Evolutionary conservation across 2,888 invertebrate genomes (phyloP).

Genomic region (Craniophora ligustri): DNA sequence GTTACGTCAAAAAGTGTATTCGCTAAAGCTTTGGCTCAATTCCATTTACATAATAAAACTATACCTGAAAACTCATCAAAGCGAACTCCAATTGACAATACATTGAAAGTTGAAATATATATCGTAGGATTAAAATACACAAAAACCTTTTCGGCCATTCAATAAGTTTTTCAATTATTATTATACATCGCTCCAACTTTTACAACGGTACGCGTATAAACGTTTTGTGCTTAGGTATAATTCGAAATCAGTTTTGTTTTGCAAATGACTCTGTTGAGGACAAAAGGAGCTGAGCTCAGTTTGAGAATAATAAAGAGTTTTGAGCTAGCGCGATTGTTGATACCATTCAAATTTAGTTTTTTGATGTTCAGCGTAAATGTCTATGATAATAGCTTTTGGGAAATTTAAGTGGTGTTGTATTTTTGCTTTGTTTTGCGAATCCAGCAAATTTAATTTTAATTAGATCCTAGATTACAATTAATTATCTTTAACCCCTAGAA

Average conservation of each 20-base stretch:
- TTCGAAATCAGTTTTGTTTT: conserved; percentile 43
- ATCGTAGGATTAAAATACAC: conserved; percentile 35
- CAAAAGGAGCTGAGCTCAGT: conserved; percentile 26
- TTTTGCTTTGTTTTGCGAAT: background rate
- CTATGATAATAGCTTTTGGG: conserved; percentile 21
- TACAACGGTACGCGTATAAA: conserved; percentile 49
- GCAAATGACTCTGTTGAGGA: conserved; percentile 38
- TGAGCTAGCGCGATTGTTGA: conserved; percentile 19
- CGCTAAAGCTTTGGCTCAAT: too few species aligned
- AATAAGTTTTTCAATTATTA: conserved; percentile 71
- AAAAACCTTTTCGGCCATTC: conserved; percentile 59
- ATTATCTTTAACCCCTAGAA: too few species aligned
- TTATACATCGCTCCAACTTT: conserved; percentile 56
- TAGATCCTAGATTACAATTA: too few species aligned
- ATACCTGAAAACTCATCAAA: too few species aligned
- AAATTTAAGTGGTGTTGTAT: background rate
- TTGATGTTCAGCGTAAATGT: conserved; percentile 28
- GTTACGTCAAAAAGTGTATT: too few species aligned
- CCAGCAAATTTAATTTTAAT: background rate
- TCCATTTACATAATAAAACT: too few species aligned
- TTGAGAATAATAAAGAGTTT: conserved; percentile 39
- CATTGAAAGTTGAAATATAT: conserved; percentile 40
- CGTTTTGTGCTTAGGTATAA: conserved; percentile 27
- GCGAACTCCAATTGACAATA: conserved; percentile 18
- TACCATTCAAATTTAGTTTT: conserved; percentile 31